Conservation (phyloP, 2,888 invertebrate genomes). For the Platycnemis pennipes region DNA sequence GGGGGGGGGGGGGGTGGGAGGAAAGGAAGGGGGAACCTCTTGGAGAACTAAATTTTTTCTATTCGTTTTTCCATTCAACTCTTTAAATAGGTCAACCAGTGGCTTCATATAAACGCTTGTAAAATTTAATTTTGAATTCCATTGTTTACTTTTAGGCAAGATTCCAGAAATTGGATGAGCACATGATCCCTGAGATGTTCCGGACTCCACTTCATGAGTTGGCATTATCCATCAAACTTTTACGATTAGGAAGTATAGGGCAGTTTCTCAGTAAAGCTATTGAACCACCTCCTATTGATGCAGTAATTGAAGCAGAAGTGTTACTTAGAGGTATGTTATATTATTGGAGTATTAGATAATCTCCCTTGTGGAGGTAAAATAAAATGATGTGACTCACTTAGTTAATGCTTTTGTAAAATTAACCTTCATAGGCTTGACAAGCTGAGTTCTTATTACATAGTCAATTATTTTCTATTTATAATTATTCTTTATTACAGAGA, state of each 20-base stretch:
- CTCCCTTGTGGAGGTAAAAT: no score
- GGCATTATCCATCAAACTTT: conserved; percentile 93
- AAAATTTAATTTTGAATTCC: no score
- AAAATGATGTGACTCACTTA: no score
- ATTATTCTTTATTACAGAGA: conserved; percentile 82
- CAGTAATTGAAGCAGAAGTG: conserved; percentile 98
- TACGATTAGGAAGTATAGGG: conserved; percentile 94
- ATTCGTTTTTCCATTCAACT: no score
- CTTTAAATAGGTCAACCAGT: no score
- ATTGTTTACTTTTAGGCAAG: conserved; percentile 80
- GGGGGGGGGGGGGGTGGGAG: no score
- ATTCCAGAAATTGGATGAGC: conserved; percentile 89
- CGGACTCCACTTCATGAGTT: conserved; percentile 97
- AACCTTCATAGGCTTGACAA: no score
- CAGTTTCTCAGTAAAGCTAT: conserved; percentile 97
- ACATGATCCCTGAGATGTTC: conserved; percentile 98
- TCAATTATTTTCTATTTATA: background rate
- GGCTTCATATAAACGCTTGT: no score
- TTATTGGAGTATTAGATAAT: background rate
- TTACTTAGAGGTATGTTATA: conserved; percentile 79
- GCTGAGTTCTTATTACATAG: no score
- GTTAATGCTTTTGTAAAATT: no score
- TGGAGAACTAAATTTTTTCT: no score
- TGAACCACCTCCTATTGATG: conserved; percentile 98
- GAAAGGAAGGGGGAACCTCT: no score